A percentile compares a stretch with the other conserved stretches of the same genome.
Conservation (phyloP, 2,113 vertebrate genomes). For the Pyxicephalus adspersus region DNA sequence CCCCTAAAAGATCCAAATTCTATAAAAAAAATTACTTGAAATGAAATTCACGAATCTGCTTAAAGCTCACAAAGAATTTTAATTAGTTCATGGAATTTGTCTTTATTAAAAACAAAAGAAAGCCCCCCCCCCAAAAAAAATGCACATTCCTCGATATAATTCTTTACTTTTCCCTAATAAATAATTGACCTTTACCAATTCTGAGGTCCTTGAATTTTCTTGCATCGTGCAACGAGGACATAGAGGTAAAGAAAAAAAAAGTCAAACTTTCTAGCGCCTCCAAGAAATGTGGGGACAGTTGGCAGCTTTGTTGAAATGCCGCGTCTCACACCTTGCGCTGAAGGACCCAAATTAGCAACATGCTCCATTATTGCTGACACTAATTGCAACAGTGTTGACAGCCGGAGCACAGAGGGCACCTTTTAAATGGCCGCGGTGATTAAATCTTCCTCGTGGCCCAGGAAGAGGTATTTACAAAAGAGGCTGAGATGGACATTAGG, state of each 20-base stretch:
- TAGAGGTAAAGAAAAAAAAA: not conserved
- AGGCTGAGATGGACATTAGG: conserved; percentile 18
- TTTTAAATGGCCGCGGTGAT: conserved; percentile 50
- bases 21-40: too few relatives aligned
- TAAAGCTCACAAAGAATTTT: too few relatives aligned
- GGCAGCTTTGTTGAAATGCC: conserved; percentile 3
- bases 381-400: conserved; percentile 48
- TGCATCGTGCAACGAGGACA: not conserved
- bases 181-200: too few relatives aligned
- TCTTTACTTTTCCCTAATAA: too few relatives aligned
- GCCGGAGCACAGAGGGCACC: conserved; percentile 35
- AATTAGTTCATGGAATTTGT: too few relatives aligned
- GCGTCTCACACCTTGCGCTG: conserved; percentile 22
- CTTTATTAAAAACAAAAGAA: too few relatives aligned
- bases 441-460: conserved; percentile 34
- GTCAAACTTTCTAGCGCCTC: not conserved
- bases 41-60: too few relatives aligned
- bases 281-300: conserved; percentile 39
- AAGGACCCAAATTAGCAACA: conserved; percentile 49
- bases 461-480: conserved; percentile 33
- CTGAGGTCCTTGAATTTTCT: too few relatives aligned
- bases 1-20: too few relatives aligned
- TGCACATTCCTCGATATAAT: too few relatives aligned
- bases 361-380: conserved; percentile 43
- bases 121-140: too few relatives aligned